Evolutionary conservation across 2,797 vertebrate genomes (phyloP).

Genomic region (Perodicticus potto): DNA sequence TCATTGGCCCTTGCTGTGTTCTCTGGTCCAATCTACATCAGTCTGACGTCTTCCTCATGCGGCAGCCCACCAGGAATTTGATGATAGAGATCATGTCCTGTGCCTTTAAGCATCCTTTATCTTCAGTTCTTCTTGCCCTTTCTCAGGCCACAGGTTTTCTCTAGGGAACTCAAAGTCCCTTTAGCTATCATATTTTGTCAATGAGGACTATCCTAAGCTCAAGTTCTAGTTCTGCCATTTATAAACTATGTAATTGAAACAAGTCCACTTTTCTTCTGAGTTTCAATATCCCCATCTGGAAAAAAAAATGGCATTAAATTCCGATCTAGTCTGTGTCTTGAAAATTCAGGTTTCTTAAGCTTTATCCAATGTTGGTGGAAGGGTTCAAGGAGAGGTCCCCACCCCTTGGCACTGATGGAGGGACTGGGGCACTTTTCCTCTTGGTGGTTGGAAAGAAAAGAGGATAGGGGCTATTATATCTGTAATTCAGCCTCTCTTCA

Average conservation of each 20-base stretch:
- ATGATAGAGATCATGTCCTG: neutral
- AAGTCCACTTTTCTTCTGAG: neutral
- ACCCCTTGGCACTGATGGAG: neutral
- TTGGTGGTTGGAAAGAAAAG: neutral
- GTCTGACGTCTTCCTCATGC: neutral
- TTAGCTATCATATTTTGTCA: slow-evolving; percentile 1
- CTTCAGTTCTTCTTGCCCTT: neutral
- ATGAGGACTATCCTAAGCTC: neutral
- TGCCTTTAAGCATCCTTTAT: neutral
- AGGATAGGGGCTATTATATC: neutral
- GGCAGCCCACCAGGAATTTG: neutral
- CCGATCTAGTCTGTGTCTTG: neutral
- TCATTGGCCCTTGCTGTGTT: slow-evolving; percentile 23
- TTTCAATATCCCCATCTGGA: neutral
- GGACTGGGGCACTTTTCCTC: neutral
- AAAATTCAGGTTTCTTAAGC: neutral
- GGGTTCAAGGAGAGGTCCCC: neutral
- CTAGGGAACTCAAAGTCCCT: neutral
- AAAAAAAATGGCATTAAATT: neutral
- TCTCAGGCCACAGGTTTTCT: neutral
- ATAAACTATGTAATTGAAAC: neutral
- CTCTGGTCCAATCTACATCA: neutral
- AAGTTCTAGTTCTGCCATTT: neutral
- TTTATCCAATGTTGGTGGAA: neutral
- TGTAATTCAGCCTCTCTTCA: neutral